A percentile compares a stretch with the other conserved stretches of the same genome.
Evolutionary conservation across 92 coral and sea anemone genomes (phyloP).

Genomic region (Zoanthus gigantus): DNA sequence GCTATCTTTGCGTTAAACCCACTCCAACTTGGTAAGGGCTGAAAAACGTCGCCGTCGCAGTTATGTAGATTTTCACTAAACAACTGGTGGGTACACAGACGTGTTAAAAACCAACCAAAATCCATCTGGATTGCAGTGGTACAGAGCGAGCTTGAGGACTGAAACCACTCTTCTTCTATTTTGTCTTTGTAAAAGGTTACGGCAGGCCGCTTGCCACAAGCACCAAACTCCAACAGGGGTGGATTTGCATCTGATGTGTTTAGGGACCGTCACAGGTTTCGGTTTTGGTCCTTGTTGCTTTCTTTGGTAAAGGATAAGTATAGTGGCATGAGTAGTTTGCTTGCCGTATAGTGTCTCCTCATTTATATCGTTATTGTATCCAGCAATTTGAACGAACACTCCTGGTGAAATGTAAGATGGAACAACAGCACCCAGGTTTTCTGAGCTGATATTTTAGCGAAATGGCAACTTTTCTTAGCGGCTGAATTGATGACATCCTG

Average conservation of each 20-base stretch:
- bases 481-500: conserved; percentile 50
- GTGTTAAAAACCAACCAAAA: not conserved
- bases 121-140: not conserved
- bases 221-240: not conserved
- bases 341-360: too few species aligned
- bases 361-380: too few species aligned
- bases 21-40: conserved; percentile 65
- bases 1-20: conserved; percentile 65
- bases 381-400: not conserved
- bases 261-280: not conserved
- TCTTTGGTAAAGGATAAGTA: not conserved
- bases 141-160: not conserved
- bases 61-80: not conserved
- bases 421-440: not conserved
- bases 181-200: not conserved
- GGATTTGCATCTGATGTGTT: not conserved
- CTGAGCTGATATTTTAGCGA: not conserved
- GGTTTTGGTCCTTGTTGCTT: not conserved
- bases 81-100: not conserved
- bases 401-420: not conserved
- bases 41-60: conserved; percentile 12
- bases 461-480: not conserved
- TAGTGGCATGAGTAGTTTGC: too few species aligned
- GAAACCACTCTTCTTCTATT: not conserved
- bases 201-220: not conserved